phyloP scores from a whole-genome alignment of 2,797 vertebrate genomes.

The Eidolon dupreanum region DNA sequence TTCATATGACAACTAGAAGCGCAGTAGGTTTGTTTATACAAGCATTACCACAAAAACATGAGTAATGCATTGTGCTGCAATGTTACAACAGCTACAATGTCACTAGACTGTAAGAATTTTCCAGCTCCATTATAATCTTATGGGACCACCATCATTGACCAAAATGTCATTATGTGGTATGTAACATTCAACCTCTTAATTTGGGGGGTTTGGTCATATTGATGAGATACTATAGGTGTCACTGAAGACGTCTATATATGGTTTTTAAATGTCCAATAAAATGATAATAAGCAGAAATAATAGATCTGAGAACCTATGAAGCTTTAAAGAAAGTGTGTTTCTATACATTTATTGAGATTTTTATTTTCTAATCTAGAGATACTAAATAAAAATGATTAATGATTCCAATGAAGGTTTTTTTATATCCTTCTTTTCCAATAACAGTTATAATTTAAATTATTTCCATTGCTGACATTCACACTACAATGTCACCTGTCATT shows the following conservation, averaged over 20 bases:
- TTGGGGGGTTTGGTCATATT: background rate
- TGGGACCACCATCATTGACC: background rate
- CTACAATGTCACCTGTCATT: background rate
- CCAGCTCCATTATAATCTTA: background rate
- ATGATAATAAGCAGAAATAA: background rate
- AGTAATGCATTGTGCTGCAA: background rate
- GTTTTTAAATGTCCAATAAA: background rate
- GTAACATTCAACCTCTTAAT: background rate
- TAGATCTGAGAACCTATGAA: background rate
- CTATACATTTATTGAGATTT: background rate
- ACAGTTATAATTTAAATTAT: slow-evolving; percentile 34
- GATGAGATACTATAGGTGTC: background rate
- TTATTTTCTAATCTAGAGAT: slow-evolving; percentile 26
- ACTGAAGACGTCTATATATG: background rate
- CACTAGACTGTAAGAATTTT: background rate
- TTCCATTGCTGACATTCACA: background rate
- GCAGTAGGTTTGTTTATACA: background rate
- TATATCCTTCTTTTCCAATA: background rate
- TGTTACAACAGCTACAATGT: background rate
- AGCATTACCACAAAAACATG: background rate
- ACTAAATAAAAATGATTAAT: slow-evolving; percentile 30
- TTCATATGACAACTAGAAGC: too few relatives aligned
- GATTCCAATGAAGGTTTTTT: background rate
- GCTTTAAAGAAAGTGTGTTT: background rate
- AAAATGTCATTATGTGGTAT: background rate